Conservation (phyloP, 1,140 invertebrate genomes). For the Phymastichus coffea region DNA sequence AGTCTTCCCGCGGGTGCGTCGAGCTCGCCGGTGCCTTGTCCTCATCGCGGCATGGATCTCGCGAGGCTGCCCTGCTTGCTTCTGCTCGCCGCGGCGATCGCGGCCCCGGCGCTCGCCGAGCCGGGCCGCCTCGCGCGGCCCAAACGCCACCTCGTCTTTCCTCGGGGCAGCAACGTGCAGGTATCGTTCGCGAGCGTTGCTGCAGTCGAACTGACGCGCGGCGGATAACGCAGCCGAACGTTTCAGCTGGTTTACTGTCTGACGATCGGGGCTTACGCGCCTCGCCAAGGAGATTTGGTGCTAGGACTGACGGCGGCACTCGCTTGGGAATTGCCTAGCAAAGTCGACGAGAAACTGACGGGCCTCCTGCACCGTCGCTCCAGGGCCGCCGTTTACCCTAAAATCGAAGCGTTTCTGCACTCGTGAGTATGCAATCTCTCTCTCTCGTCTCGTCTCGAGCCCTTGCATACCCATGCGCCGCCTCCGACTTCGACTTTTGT, state of each 20-base stretch:
- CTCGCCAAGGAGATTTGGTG: constrained; percentile 43
- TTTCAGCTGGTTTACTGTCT: constrained; percentile 54
- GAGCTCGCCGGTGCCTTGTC: too few species aligned
- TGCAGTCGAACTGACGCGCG: too few species aligned
- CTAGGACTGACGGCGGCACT: constrained; percentile 53
- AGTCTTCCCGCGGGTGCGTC: too few species aligned
- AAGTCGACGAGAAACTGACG: constrained; percentile 33
- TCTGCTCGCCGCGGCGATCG: too few species aligned
- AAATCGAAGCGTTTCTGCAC: constrained; percentile 53
- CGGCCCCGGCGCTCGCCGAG: too few species aligned
- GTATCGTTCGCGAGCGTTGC: too few species aligned
- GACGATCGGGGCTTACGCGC: constrained; percentile 49
- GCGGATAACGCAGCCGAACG: too few species aligned
- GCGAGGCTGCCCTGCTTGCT: too few species aligned
- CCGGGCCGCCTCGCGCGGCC: neutral
- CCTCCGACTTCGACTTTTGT: too few species aligned
- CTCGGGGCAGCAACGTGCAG: constrained; percentile 54
- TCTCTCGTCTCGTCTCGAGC: neutral
- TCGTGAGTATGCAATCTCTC: constrained; percentile 43
- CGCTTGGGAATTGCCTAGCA: constrained; percentile 54
- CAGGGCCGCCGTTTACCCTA: constrained; percentile 50
- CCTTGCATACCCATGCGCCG: too few species aligned
- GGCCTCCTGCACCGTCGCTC: constrained; percentile 43
- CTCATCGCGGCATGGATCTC: too few species aligned
- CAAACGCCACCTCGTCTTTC: constrained; percentile 49